A percentile compares a stretch with the other conserved stretches of the same genome.
Evolutionary conservation across 2,797 vertebrate species (phyloP).

Genomic region (Macropodus opercularis): DNA sequence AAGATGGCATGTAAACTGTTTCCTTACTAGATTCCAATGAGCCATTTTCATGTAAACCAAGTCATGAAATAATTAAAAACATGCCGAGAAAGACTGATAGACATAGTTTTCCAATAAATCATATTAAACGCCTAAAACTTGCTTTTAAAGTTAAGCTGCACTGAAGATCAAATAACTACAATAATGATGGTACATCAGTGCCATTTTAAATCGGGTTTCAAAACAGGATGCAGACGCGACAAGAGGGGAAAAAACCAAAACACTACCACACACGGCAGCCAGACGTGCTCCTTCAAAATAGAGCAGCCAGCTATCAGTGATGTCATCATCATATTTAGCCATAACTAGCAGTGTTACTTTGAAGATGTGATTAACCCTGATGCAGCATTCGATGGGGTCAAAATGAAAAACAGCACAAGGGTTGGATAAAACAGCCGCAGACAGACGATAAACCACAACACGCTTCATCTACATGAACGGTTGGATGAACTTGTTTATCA

Average conservation of each 20-base stretch:
- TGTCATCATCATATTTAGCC: background rate
- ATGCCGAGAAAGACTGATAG: conserved; percentile 4
- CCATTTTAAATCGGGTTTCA: conserved; percentile 5
- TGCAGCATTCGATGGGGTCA: too few relatives aligned
- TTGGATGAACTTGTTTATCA: too few relatives aligned
- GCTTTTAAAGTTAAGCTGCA: conserved; percentile 2
- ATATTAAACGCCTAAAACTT: conserved; percentile 25
- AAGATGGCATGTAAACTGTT: too few relatives aligned
- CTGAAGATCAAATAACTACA: conserved; percentile 17
- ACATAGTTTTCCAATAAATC: conserved; percentile 22
- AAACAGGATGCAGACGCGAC: conserved; percentile 17
- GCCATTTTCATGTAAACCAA: too few relatives aligned
- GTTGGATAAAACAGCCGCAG: too few relatives aligned
- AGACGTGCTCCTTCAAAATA: conserved; percentile 20
- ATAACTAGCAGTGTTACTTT: background rate
- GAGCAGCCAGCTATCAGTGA: background rate
- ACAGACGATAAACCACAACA: too few relatives aligned
- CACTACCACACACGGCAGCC: conserved; percentile 34
- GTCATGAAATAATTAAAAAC: too few relatives aligned
- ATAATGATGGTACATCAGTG: conserved; percentile 3
- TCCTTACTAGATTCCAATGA: too few relatives aligned
- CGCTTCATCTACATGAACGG: too few relatives aligned
- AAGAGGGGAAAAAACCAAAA: background rate
- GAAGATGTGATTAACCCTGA: background rate
- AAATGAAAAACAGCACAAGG: too few relatives aligned